A percentile compares a stretch with the other conserved stretches of the same genome.
These are phyloP conservation scores for Bembecia ichneumoniformis DNA, from an alignment of 2,888 invertebrate species.

Conservation along the genomic window DNA sequence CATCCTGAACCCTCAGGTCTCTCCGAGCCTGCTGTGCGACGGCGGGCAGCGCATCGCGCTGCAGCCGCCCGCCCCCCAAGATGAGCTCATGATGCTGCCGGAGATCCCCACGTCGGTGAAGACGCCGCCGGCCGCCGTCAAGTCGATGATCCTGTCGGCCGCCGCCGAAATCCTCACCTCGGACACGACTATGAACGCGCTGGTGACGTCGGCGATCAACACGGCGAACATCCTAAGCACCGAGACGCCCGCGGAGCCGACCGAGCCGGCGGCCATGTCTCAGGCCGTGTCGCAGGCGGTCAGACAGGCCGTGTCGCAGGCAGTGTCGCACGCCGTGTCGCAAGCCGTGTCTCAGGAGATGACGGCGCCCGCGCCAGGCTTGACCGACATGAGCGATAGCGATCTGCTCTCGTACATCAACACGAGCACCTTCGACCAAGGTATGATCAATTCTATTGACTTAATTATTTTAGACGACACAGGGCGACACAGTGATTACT, in stretches of 20 bases:
- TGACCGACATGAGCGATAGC: slow-evolving; percentile 89
- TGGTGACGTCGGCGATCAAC: slow-evolving; percentile 69
- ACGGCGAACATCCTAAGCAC: slow-evolving; percentile 59
- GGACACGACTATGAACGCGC: slow-evolving; percentile 70
- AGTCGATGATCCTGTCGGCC: slow-evolving; percentile 83
- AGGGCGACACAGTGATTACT: too few species aligned
- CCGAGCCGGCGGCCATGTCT: slow-evolving; percentile 49
- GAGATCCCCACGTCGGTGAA: slow-evolving; percentile 58
- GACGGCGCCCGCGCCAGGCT: slow-evolving; percentile 77
- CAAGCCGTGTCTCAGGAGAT: slow-evolving; percentile 67
- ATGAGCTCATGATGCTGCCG: slow-evolving; percentile 48
- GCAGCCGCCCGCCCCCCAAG: slow-evolving; percentile 27
- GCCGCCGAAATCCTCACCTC: slow-evolving; percentile 80
- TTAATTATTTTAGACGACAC: too few species aligned
- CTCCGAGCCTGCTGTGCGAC: slow-evolving; percentile 71
- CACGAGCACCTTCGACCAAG: slow-evolving; percentile 90
- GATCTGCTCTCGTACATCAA: slow-evolving; percentile 91
- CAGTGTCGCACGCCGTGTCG: slow-evolving; percentile 62
- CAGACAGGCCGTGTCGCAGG: slow-evolving; percentile 61
- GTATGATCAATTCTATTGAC: slow-evolving; percentile 41
- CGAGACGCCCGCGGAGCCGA: slow-evolving; percentile 33
- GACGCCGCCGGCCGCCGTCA: slow-evolving; percentile 76
- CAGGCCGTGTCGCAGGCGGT: slow-evolving; percentile 68
- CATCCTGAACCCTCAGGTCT: slow-evolving; percentile 74
- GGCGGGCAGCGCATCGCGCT: slow-evolving; percentile 27